Base-by-base conservation (phyloP, 2,888 invertebrate species). In the Drosophila infuscata region DNA sequence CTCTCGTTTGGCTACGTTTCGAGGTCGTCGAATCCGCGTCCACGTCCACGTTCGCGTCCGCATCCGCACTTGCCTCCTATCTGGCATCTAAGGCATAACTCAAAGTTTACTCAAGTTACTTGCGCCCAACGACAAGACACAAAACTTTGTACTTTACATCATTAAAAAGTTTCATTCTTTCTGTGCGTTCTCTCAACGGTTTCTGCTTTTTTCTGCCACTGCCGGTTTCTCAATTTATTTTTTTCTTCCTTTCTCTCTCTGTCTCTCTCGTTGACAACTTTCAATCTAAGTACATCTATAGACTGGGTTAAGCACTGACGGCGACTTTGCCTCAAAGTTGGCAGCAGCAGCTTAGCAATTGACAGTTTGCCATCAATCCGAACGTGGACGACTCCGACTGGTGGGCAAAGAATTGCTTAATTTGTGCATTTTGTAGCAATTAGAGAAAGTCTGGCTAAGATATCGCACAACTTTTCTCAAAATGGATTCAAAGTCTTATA, bases 81-180 rank as follows among this genome's bases (percentile, higher is more conserved):
- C 15, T 46, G 15, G 68, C 15, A 29, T 85, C 81, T 74, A 85
- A 83, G 82, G 89, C 87, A 86, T 87, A 87, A 89, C 89, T 87
- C 89, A 88, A 87, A 87, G 86, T 87, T 87, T 87, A 89, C 87
- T 82, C 86, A 88, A 86, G 86, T 88, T 87, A 86, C 85, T 88
- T 85, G 88, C 74, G 74, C 83, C 69, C 72, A 70, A 70, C 76
- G 79, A 82, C 79, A 89, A 89, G 90, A 90, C 81, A 88, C 81
- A 88, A 92, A 91, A 91, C 91, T 91, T 91, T 91, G 81, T 91
- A 89, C 91, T 91, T 92, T 91, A 91, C 91, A 92, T 91, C 92
- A 91, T 91, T 91, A 92, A 91, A 91, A 91, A 91, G 91, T 91
- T 91, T 88, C 73, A 65, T 81, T 86, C 84, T 83, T 88, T 82